Evolutionary conservation across 2,797 vertebrate genomes (phyloP), one percentile per base, ranked within the genome.

Genomic region (Rhinichthys osculus): DNA sequence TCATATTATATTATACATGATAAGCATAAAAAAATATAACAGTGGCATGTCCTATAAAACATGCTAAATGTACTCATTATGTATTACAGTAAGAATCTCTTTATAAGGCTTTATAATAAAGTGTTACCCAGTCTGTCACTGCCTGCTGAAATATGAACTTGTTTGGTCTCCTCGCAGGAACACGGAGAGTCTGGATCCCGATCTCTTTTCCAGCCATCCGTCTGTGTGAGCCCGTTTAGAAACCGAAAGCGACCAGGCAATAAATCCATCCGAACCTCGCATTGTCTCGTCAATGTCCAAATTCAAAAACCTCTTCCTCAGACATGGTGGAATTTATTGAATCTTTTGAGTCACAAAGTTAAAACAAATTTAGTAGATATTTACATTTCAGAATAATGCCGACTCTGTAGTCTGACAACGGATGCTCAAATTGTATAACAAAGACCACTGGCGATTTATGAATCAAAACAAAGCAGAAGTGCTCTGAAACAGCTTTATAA

Each of bases 121-220:
- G 19, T 44, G 40, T 64, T 42, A 14, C n/a, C 16, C 8, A 27
- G 16, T 64, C 10, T 73, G 47, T 74, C 40, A 16, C 23, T 40
- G 6, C 59, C 67, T 86, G 78, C 47, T 87, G 81, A 88, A 85
- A 87, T 85, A 86, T 86, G 84, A 84, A 89, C 79, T 87, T 47
- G 78, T 52, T 78, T 62, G 44, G 27, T 87, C 66, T 74, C 71
- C 52, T 84, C 78, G 81, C 84, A 84, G 66, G 78, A 86, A 84
- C 78, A 78, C 40, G 4, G 38, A 66, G 78, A 66, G 78, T 82
- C 74, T 82, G 78, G 57, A 81, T 82, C 78, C 62, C 64, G 74
- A 13, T 66, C 33, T 66, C 23, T 44, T 74, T 33, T 79, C 69
- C 76, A 54, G 38, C 62, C 57, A 50, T 76, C 80, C 73, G 13